Base-by-base conservation (phyloP, 1,140 invertebrate genomes). In the Cotesia vestalis region DNA sequence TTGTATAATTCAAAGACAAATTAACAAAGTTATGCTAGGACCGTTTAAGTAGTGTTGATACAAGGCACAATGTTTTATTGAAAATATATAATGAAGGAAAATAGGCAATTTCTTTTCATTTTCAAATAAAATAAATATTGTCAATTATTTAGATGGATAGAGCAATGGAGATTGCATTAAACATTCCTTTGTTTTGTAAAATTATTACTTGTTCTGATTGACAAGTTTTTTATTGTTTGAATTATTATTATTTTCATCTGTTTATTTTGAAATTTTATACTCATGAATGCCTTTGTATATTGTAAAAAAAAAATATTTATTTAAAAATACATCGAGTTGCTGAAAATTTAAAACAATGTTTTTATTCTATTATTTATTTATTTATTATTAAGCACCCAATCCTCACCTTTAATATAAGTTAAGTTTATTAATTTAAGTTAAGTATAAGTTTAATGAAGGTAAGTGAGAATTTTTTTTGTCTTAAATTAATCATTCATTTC, bases 261-360 rank as follows among this genome's bases (percentile, higher is more conserved):
- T 72, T 73, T 71, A 40, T 73, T 78, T 78, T 77, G 75, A 76
- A 78, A 71, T 69, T 77, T 74, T 80, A 77, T 75, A 76, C 52
- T 20, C 46, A 76, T 76, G 60, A 77, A 75, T 78, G 75, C 77
- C 73, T 80, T 81, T 82, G 77, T 81, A 80, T 69, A 55, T 72
- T 76, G 74, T 77, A 67, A 76, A 73, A 75, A 63, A 63, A 72
- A 73, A 77, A 71, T 78, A 77, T 79, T 78, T 76, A 75, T 71
- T 70, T 52, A 79, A 66, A 70, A 78, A 76, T 76, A 78, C 71
- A 74, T 66, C 46, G 71, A 78, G 62, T 74, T 74, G 73, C 40
- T 71, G 74, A 77, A 72, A 72, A 76, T 12, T 4, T 55, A 61
- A 57, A 17, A 1, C 5, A 60, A 60, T 60, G 0, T 61, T 46